Evolutionary conservation across 2,797 vertebrate genomes (phyloP), one percentile per base, ranked within the genome.

Genomic region (Eutrigla gurnardus): DNA sequence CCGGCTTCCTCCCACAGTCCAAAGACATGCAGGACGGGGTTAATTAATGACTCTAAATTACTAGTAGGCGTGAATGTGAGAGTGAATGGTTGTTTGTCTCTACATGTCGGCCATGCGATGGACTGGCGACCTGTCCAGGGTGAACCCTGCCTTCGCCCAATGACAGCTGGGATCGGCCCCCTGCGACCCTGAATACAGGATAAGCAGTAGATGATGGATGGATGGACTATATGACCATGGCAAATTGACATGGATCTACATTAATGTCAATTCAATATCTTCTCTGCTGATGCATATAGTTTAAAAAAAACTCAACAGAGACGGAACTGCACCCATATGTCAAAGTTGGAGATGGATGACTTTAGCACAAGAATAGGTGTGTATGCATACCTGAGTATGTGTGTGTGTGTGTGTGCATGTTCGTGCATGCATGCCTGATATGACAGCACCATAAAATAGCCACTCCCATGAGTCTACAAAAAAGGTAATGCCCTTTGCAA

Each of bases 291-390:
- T 35, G 45, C 0, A 54, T 49, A 59, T 62, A 42, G 6, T 62
- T 78, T 77, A 14, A 15, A 7, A 52, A 13, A 43, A 18, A 18
- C 58, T 63, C 13, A 50, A 60, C 5, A 45, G 11, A 36, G 9
- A 52, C 15, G 43, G 10, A 59, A 53, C 8, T 57, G 45, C 47
- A 73, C 6, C 5, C 6, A 57, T 49, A 53, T 70, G 53, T 85
- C 66, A 88, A 89, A 81, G 72, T 87, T 85, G 86, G 9, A 63
- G 42, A 64, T 82, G 36, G 62, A 73, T 73, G 4, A 77, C 73
- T 62, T 62, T 32, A 75, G 42, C n/a, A 65, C 78, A 87, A 64
- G 75, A 77, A n/a, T 18, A 75, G 80, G 73, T 65, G 66, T 70
- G 77, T 66, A 18, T 67, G 36, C 11, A 52, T 68, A 10, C 15